Evolutionary conservation across 2,888 invertebrate genomes (phyloP).

Genomic region (Lissonota sp.): DNA sequence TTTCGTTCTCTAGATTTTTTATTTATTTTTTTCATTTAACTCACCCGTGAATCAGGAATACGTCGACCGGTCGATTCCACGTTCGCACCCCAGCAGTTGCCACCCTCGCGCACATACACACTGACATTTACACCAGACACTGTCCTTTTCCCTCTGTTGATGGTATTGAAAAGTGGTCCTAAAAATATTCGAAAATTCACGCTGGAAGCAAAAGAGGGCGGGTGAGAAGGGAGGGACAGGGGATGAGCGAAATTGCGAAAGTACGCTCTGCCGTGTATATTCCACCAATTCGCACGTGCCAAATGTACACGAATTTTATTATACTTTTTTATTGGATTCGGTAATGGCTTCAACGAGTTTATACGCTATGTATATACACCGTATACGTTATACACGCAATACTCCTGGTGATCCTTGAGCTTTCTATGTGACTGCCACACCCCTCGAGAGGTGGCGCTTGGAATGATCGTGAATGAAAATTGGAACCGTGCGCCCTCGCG

Average conservation of each 20-base stretch:
- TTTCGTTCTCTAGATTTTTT: constrained; percentile 14
- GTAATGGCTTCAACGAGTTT: constrained; percentile 35
- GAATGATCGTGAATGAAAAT: constrained; percentile 39
- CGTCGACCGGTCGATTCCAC: constrained; percentile 8
- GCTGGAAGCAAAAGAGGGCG: too few relatives aligned
- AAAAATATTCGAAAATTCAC: constrained; percentile 34
- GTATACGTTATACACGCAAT: too few relatives aligned
- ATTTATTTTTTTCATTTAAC: constrained; percentile 27
- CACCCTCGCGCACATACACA: constrained; percentile 3
- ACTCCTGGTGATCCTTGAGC: not conserved
- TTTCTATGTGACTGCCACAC: too few relatives aligned
- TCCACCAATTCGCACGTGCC: not conserved
- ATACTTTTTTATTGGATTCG: constrained; percentile 30
- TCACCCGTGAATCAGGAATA: constrained; percentile 12
- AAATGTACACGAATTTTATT: constrained; percentile 21
- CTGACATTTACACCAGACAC: not conserved
- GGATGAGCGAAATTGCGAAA: not conserved
- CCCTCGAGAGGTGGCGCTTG: too few relatives aligned
- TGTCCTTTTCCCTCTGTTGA: too few relatives aligned
- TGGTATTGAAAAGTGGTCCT: too few relatives aligned
- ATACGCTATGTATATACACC: too few relatives aligned
- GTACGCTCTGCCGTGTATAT: constrained; percentile 12
- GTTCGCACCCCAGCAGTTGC: constrained; percentile 39
- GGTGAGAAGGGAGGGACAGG: too few relatives aligned
- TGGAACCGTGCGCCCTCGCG: constrained; percentile 10